Evolutionary conservation across 1,140 invertebrate genomes (phyloP), one percentile per base, ranked within the genome.

Genomic region (Leptinotarsa texana): DNA sequence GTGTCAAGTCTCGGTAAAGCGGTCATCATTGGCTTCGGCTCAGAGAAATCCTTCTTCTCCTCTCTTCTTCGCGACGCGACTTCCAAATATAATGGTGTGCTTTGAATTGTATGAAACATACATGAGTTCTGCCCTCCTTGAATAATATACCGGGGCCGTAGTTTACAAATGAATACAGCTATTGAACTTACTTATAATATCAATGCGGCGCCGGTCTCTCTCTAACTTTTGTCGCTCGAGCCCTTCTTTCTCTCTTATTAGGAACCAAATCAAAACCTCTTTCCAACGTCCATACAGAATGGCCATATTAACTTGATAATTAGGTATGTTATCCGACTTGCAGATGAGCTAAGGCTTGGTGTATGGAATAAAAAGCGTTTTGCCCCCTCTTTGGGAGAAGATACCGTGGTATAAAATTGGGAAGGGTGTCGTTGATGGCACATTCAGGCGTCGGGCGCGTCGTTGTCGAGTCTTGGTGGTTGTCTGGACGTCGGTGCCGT

Each of bases 271-370:
- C 82, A 82, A 83, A 84, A 84, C 86, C 85, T 84, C 83, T 84
- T 84, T 83, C 83, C 82, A 81, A 79, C 81, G 81, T 81, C 83
- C 81, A 84, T 83, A 84, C 89, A 89, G 88, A 90, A 90, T 90
- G 88, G 89, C 91, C 92, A 92, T 93, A 93, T 93, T 92, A 93
- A 93, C 92, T 93, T 93, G 91, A 93, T 93, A 93, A 93, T 93
- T 93, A 93, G 92, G 89, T 92, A 89, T 91, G 92, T 92, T 93
- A 93, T 93, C 92, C 90, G 92, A 93, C 92, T 93, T 93, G 92
- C 92, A 93, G 92, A 93, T 93, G 92, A 93, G 92, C 88, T 78
- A 83, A 81, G 80, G 82, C 80, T 79, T 77, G 78, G 75, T 82
- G 82, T 82, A 84, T 85, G 83, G 84, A 83, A 85, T 85, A 85